Evolutionary conservation across 92 coral and sea anemone genomes (phyloP).

Genomic region (Epizoanthus scotinus): DNA sequence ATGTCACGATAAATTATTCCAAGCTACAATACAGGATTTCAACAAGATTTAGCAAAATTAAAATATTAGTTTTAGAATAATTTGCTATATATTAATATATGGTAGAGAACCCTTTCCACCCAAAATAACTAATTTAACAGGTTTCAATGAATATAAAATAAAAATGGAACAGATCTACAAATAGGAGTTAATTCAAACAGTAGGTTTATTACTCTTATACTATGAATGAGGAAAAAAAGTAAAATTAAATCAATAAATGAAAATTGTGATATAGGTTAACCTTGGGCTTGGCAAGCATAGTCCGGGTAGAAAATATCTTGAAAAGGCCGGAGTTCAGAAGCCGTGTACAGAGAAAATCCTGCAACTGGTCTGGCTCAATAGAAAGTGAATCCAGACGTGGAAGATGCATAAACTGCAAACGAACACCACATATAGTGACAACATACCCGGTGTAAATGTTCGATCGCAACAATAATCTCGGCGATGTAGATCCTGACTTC

Average conservation of each 20-base stretch:
- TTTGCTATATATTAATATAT: background rate
- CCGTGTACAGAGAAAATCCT: no score
- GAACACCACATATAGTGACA: no score
- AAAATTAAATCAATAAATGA: no score
- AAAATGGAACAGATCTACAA: background rate
- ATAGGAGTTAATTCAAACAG: background rate
- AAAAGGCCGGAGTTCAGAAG: no score
- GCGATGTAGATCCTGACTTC: constrained; percentile 95
- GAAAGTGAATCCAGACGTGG: background rate
- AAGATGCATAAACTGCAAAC: constrained; percentile 17
- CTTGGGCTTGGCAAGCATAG: no score
- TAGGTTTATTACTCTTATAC: no score
- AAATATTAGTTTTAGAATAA: background rate
- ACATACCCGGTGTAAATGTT: constrained; percentile 92
- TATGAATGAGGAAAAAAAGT: no score
- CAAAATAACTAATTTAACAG: background rate
- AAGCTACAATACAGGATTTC: constrained; percentile 67
- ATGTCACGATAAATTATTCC: constrained; percentile 99
- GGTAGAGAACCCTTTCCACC: background rate
- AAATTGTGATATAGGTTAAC: no score
- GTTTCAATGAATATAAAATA: background rate
- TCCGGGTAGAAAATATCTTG: no score
- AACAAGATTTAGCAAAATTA: background rate
- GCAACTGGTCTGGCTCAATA: background rate
- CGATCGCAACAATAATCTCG: constrained; percentile 91